phyloP scores from a whole-genome alignment of 1,140 invertebrate species.

The Cepaea nemoralis region DNA sequence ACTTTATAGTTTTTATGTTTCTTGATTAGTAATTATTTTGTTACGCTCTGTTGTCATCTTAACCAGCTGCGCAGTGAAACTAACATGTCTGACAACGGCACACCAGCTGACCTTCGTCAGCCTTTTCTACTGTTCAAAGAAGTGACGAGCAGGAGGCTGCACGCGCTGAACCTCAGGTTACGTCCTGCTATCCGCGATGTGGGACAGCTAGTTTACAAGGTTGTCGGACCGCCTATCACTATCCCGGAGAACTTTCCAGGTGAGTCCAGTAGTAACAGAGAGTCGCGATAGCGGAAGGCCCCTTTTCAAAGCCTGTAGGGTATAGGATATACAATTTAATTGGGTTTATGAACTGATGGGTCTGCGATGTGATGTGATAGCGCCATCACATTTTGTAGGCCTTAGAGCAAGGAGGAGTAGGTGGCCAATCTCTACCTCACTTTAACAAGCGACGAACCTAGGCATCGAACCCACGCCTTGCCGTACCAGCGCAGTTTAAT shows the following conservation, averaged over 20 bases:
- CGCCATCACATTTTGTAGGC: no score
- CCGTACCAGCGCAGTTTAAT: no score
- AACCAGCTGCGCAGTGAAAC: conserved; percentile 18
- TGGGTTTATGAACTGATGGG: no score
- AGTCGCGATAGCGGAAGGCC: not conserved
- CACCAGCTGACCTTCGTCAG: conserved; percentile 49
- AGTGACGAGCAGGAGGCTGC: conserved; percentile 47
- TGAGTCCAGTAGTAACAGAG: not conserved
- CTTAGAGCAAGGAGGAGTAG: no score
- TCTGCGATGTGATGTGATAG: not conserved
- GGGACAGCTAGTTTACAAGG: conserved; percentile 25
- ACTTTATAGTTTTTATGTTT: not conserved
- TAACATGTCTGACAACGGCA: conserved; percentile 16
- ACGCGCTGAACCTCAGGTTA: conserved; percentile 50
- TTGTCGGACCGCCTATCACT: conserved; percentile 49
- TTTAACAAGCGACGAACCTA: no score
- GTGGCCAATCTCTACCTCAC: no score
- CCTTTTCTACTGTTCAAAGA: conserved; percentile 55
- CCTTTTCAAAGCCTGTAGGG: not conserved
- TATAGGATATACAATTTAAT: not conserved
- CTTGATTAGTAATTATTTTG: not conserved
- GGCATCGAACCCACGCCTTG: no score
- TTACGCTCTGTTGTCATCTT: not conserved
- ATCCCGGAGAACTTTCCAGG: conserved; percentile 49
- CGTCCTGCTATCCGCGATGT: conserved; percentile 39